A percentile compares a stretch with the other conserved stretches of the same genome.
Evolutionary conservation across 2,888 invertebrate genomes (phyloP).

Genomic region (Hipparchia semele): DNA sequence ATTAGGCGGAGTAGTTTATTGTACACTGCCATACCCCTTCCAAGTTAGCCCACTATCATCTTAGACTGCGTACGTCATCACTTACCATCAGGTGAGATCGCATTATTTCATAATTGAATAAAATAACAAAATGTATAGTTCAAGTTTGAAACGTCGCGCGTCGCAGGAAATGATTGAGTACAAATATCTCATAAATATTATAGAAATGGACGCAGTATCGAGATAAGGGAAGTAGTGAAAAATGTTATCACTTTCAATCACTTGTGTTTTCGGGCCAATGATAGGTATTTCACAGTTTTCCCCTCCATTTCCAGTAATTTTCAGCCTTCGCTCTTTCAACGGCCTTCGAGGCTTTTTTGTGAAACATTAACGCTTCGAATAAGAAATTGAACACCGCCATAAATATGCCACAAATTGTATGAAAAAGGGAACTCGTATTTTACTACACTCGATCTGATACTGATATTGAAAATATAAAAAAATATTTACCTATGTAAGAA

Average conservation of each 20-base stretch:
- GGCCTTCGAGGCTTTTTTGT: conserved; percentile 41
- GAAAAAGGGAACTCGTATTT: conserved; percentile 11
- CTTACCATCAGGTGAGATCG: no score
- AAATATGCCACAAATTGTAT: conserved; percentile 37
- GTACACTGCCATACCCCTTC: no score
- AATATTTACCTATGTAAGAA: no score
- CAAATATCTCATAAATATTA: not conserved
- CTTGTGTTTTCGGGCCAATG: conserved; percentile 2
- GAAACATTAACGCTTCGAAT: conserved; percentile 32
- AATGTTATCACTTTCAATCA: conserved; percentile 10
- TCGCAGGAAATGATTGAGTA: not conserved
- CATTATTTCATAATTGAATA: no score
- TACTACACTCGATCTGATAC: conserved; percentile 11
- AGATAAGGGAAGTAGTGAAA: not conserved
- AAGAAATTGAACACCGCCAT: conserved; percentile 32
- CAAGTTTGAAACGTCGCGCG: no score
- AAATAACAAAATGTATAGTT: no score
- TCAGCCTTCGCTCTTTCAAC: conserved; percentile 36
- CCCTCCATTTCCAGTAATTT: conserved; percentile 14
- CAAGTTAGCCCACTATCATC: no score
- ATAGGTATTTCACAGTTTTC: conserved; percentile 7
- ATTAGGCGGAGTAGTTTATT: no score
- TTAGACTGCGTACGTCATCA: no score
- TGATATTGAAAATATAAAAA: conserved; percentile 8
- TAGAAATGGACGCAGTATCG: no score